These are phyloP conservation scores for Hesperia comma DNA, from an alignment of 2,888 invertebrate species.

Conservation along the genomic window DNA sequence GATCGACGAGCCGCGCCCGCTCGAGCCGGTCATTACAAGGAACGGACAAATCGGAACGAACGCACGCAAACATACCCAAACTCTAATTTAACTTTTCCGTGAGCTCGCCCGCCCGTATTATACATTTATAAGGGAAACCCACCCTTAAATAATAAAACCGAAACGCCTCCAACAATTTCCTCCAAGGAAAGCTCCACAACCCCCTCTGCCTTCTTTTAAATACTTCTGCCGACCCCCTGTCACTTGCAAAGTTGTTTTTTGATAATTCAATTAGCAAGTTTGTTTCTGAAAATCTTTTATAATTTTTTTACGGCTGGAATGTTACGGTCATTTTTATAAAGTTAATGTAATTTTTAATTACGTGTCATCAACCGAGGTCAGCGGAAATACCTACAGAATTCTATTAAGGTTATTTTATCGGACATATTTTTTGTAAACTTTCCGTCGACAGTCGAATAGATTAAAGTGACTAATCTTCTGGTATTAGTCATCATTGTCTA, in stretches of 20 bases:
- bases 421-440: neutral
- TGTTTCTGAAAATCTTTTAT: constrained; percentile 2
- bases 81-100: constrained; percentile 76
- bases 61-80: constrained; percentile 60
- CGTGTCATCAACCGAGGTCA: neutral
- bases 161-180: constrained; percentile 65
- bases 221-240: constrained; percentile 56
- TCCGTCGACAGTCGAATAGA: neutral
- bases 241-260: constrained; percentile 42
- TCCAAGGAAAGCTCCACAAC: constrained; percentile 49
- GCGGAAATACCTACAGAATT: too few relatives aligned
- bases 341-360: neutral
- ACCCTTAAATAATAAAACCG: constrained; percentile 75
- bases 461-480: too few relatives aligned
- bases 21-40: constrained; percentile 56
- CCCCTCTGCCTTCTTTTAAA: constrained; percentile 61
- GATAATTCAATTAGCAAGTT: constrained; percentile 29
- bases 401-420: too few relatives aligned
- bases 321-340: neutral
- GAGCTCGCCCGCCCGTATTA: constrained; percentile 65
- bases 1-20: constrained; percentile 18
- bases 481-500: too few relatives aligned
- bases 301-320: constrained; percentile 9
- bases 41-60: constrained; percentile 64
- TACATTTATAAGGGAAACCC: constrained; percentile 71